A percentile compares a stretch with the other conserved stretches of the same genome.
Evolutionary conservation across 2,888 invertebrate genomes (phyloP).

Genomic region (Chydorus sphaericus): DNA sequence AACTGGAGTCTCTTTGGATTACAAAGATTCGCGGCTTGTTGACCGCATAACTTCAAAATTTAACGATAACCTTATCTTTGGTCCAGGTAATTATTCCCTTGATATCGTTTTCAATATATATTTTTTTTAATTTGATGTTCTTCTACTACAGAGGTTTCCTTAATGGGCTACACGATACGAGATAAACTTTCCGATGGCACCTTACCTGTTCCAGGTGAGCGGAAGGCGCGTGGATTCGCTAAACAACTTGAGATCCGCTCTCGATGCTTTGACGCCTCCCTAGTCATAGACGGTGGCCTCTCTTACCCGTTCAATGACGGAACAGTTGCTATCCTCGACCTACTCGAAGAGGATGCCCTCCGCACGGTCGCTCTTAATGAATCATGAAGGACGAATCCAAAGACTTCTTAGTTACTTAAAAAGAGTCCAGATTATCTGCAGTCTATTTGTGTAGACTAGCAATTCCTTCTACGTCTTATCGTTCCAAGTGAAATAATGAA

Average conservation of each 20-base stretch:
- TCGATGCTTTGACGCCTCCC: slow-evolving; percentile 74
- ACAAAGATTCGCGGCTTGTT: slow-evolving; percentile 25
- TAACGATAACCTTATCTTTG: slow-evolving; percentile 37
- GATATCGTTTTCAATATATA: neutral
- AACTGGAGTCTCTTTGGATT: slow-evolving; percentile 24
- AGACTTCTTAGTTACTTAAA: no score
- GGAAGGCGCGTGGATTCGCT: slow-evolving; percentile 57
- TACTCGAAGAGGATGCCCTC: slow-evolving; percentile 71
- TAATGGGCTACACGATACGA: slow-evolving; percentile 78
- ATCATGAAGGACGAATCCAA: neutral
- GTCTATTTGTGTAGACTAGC: slow-evolving; percentile 2
- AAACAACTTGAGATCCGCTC: slow-evolving; percentile 62
- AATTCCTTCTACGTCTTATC: no score
- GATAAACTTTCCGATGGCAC: slow-evolving; percentile 83
- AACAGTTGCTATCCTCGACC: slow-evolving; percentile 66
- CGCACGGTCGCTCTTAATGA: slow-evolving; percentile 45
- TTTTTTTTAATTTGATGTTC: neutral
- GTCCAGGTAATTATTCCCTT: slow-evolving; percentile 26
- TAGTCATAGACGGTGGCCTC: slow-evolving; percentile 91
- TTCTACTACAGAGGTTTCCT: slow-evolving; percentile 43
- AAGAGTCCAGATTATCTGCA: neutral
- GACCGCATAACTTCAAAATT: slow-evolving; percentile 31
- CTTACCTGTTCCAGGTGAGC: slow-evolving; percentile 60
- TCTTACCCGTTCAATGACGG: slow-evolving; percentile 91
- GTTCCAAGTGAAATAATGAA: neutral